A percentile compares a stretch with the other conserved stretches of the same genome.
These are phyloP conservation scores for Tyria jacobaeae DNA, from an alignment of 2,888 invertebrate genomes.

Conservation along the genomic window DNA sequence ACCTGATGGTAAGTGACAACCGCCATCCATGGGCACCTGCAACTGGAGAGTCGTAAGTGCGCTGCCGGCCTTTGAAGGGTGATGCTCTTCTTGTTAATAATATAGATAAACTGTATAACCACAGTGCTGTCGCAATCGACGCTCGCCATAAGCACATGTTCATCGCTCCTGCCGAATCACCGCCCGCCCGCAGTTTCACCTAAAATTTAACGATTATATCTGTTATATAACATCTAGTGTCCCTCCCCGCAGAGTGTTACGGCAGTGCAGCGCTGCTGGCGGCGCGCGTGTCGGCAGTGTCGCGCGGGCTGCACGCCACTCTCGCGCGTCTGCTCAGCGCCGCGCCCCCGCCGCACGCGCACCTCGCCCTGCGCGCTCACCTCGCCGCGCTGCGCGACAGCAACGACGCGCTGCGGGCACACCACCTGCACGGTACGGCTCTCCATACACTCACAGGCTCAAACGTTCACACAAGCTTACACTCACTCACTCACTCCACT, in stretches of 20 bases:
- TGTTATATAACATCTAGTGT: too few relatives aligned
- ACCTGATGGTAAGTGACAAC: too few relatives aligned
- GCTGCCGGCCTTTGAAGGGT: too few relatives aligned
- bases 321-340: conserved; percentile 59
- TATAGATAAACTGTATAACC: too few relatives aligned
- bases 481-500: neutral
- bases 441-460: neutral
- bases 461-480: neutral
- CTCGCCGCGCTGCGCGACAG: conserved; percentile 56
- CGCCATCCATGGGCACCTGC: too few relatives aligned
- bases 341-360: conserved; percentile 48
- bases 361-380: conserved; percentile 45
- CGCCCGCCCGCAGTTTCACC: too few relatives aligned
- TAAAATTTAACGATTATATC: too few relatives aligned
- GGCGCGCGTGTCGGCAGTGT: conserved; percentile 52
- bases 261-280: conserved; percentile 58
- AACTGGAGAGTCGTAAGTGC: too few relatives aligned
- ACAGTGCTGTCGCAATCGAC: too few relatives aligned
- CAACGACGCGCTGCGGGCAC: conserved; percentile 51
- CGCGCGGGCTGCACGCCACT: conserved; percentile 62
- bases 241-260: conserved; percentile 39
- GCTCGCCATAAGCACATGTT: too few relatives aligned
- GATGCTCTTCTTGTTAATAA: too few relatives aligned
- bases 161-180: too few relatives aligned
- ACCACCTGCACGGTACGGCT: neutral